A percentile compares a stretch with the other conserved stretches of the same genome.
These are phyloP conservation scores for Uloborus diversus DNA, from an alignment of 1,140 invertebrate genomes.

Conservation along the genomic window DNA sequence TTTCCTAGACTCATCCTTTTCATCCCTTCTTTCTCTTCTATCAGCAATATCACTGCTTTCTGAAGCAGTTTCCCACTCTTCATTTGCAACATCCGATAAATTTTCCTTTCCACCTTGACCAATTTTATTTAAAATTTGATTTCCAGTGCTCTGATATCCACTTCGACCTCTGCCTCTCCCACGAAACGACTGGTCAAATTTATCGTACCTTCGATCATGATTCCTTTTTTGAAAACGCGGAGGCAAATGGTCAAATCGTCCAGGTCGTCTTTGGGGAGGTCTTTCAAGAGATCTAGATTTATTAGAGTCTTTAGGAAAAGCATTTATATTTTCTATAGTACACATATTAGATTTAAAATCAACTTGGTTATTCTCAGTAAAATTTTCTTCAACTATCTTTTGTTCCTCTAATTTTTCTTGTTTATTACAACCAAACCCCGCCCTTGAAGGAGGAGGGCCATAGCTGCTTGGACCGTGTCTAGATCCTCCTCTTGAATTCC, in stretches of 20 bases:
- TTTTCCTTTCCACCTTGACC: constrained; percentile 64
- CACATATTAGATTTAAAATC: constrained; percentile 24
- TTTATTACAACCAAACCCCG: constrained; percentile 70
- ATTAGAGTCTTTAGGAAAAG: constrained; percentile 28
- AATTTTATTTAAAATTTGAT: constrained; percentile 30
- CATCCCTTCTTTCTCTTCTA: constrained; percentile 59
- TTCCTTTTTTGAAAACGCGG: constrained; percentile 60
- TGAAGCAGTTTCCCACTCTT: constrained; percentile 73
- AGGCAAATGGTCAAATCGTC: constrained; percentile 56
- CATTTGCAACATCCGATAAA: constrained; percentile 68
- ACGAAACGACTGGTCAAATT: constrained; percentile 58
- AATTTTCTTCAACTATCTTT: constrained; percentile 44
- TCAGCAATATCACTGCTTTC: constrained; percentile 70
- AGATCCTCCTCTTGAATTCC: constrained; percentile 67
- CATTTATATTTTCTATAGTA: constrained; percentile 18
- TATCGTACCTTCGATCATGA: constrained; percentile 57
- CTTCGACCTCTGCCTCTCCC: constrained; percentile 62
- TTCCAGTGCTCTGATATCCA: constrained; percentile 45
- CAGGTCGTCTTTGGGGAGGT: constrained; percentile 43
- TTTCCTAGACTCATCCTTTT: constrained; percentile 53
- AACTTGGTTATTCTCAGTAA: constrained; percentile 20
- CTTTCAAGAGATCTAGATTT: constrained; percentile 51
- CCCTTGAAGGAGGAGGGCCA: constrained; percentile 78
- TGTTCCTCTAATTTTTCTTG: constrained; percentile 45
- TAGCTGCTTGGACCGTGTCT: constrained; percentile 70